Percentiles rank a stretch among this genome's conserved stretches.
Conservation (phyloP, 2,888 invertebrate genomes). For the Trichopoda pennipes region DNA sequence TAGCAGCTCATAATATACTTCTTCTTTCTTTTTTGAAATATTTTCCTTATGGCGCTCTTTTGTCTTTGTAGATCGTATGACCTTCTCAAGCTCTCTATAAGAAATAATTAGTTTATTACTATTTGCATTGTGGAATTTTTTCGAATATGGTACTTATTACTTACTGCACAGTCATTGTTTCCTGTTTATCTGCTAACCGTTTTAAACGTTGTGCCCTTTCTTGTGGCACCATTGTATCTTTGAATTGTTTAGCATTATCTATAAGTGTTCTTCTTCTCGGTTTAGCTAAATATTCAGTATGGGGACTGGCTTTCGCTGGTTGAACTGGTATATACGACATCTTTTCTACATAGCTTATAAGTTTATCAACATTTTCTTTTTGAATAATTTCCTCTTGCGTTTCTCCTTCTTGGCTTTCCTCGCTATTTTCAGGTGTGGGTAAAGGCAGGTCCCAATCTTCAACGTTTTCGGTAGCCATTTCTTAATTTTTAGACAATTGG, state of each 20-base stretch:
- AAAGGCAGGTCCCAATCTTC: slow-evolving; percentile 74
- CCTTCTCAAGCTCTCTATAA: slow-evolving; percentile 74
- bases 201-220: slow-evolving; percentile 74
- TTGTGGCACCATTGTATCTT: slow-evolving; percentile 72
- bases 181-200: slow-evolving; percentile 66
- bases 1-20: slow-evolving; percentile 76
- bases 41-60: slow-evolving; percentile 74
- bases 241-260: slow-evolving; percentile 72
- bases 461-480: slow-evolving; percentile 66
- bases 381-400: slow-evolving; percentile 70
- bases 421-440: slow-evolving; percentile 67
- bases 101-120: not conserved
- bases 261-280: slow-evolving; percentile 69
- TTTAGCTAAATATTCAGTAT: slow-evolving; percentile 72
- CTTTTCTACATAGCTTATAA: slow-evolving; percentile 73
- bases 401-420: slow-evolving; percentile 69
- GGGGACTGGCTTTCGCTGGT: slow-evolving; percentile 70
- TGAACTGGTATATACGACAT: slow-evolving; percentile 76
- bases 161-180: slow-evolving; percentile 70
- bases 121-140: not conserved
- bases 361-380: slow-evolving; percentile 71
- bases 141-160: slow-evolving; percentile 1
- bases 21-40: slow-evolving; percentile 75
- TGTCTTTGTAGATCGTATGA: slow-evolving; percentile 72
- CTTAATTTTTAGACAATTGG: slow-evolving; percentile 7